Base-by-base conservation (phyloP, 2,888 invertebrate genomes). In the Notodonta dromedarius region DNA sequence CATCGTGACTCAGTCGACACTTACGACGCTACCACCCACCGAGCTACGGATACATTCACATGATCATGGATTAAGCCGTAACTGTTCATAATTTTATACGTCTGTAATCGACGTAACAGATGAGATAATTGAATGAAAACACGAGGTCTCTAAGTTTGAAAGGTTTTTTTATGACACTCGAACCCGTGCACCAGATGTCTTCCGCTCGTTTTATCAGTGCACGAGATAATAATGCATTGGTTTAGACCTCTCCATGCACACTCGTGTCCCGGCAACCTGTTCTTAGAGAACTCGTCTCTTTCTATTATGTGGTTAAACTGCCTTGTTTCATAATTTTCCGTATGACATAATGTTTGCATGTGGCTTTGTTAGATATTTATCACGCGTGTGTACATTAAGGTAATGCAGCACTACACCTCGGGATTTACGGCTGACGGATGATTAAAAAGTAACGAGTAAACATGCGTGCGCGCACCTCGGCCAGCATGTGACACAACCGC, bases 131-230 rank as follows among this genome's bases (percentile, higher is more conserved):
- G 74, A 70, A 73, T 70, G 63, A 65, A 79, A 71, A 74, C 68
- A 79, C 77, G 75, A 72, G 73, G 69, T 69, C 72, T 67, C 62
- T 57, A 66, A 65, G 61, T 57, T 63, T 57, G 65, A 74, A 70
- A 74, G 71, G 69, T 76, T 71, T 77, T 69, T 75, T 81, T 79
- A 79, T 74, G 75, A 82, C 83, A 90, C 89, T 90, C 79, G 85
- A 88, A 84, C 81, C 70, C 70, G 62, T 63, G 64, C 71, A 80
- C 88, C 92, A 91, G 88, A 91, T 91, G 91, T 86, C 84, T 71
- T 79, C 66, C 71, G 77, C 66, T 61, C 66, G 69, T 58, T 69
- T 85, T 88, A 89, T 87, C 88, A 82, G 80, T 64, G 69, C 66
- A 73, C 69, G 71, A 87, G 88, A 89, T 90, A 89, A 87, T 80